These are phyloP conservation scores for Egretta garzetta DNA, from an alignment of 2,113 vertebrate genomes.

Conservation along the genomic window DNA sequence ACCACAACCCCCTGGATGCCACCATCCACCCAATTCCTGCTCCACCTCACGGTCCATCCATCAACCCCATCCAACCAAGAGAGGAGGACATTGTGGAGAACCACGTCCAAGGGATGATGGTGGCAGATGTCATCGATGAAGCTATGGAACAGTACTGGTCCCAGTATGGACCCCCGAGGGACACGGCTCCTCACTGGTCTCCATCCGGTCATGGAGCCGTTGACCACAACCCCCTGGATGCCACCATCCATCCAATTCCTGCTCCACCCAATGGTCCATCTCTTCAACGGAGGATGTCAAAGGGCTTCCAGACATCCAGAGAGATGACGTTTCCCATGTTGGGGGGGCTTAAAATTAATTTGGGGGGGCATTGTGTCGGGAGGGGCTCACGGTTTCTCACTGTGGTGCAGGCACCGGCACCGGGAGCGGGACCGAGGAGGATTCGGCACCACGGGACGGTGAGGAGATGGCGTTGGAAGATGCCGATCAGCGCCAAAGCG, in stretches of 20 bases:
- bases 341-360: neutral
- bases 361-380: neutral
- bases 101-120: no score
- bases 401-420: neutral
- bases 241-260: neutral
- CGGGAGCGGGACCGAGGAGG: neutral
- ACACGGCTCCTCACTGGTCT: rapidly evolving
- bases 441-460: rapidly evolving
- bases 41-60: neutral
- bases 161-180: neutral
- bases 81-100: no score
- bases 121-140: no score
- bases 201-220: neutral
- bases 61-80: no score
- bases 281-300: neutral
- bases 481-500: neutral
- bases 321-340: neutral
- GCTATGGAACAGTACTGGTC: neutral
- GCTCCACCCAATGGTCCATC: no score
- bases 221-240: neutral
- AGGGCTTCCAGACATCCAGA: neutral
- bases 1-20: neutral
- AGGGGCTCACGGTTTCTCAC: neutral
- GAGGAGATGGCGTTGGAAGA: neutral
- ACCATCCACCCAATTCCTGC: neutral